Conservation (phyloP, 2,888 invertebrate species). For the Drosophila longiperda region DNA sequence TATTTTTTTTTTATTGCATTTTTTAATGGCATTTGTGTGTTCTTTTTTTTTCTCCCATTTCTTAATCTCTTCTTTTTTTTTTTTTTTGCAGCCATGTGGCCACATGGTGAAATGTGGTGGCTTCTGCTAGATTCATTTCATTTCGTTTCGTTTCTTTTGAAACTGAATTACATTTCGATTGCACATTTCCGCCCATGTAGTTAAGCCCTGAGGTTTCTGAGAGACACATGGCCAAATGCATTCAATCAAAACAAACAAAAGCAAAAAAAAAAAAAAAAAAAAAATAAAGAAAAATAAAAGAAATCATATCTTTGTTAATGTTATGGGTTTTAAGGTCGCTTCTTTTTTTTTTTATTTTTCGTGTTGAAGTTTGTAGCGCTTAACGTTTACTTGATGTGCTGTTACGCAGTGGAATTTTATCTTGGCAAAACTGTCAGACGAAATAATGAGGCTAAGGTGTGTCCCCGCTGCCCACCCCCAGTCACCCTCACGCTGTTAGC, state of each 20-base stretch:
- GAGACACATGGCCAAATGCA: constrained; percentile 9
- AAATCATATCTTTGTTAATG: constrained; percentile 3
- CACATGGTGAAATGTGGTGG: constrained; percentile 20
- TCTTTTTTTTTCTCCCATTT: constrained; percentile 22
- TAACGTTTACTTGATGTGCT: not conserved
- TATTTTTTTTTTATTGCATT: constrained; percentile 28
- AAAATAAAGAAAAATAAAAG: not conserved
- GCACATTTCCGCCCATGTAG: constrained; percentile 39
- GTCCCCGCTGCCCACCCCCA: not conserved
- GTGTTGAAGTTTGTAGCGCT: constrained; percentile 7
- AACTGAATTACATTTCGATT: constrained; percentile 39
- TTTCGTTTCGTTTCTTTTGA: constrained; percentile 16
- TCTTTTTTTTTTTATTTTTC: not conserved
- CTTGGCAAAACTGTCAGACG: constrained; percentile 39
- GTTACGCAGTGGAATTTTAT: constrained; percentile 55
- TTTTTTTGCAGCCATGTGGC: constrained; percentile 30
- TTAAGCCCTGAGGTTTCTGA: constrained; percentile 8
- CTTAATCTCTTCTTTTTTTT: constrained; percentile 6
- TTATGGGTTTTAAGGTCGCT: constrained; percentile 21
- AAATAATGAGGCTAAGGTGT: constrained; percentile 52
- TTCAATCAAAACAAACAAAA: constrained; percentile 4
- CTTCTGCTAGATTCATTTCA: constrained; percentile 4
- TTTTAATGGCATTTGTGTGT: constrained; percentile 21
- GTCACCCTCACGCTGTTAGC: constrained; percentile 2
- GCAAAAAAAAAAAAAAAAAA: not conserved